phyloP scores from a whole-genome alignment of 2,797 vertebrate genomes.

The Ciconia nigra region DNA sequence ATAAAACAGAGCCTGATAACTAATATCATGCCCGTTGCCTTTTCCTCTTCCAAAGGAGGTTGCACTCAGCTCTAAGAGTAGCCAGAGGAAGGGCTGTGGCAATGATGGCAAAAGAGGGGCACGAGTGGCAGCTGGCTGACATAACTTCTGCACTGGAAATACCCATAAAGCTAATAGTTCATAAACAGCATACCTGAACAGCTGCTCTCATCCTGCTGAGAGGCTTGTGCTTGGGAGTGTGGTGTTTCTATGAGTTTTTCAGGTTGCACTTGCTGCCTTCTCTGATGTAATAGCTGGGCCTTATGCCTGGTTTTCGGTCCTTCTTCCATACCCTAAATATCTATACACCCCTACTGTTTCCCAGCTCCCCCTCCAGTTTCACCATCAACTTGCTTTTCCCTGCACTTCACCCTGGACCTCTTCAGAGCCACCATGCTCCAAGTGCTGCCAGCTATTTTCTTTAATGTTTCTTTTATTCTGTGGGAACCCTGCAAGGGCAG shows the following conservation, averaged over 20 bases:
- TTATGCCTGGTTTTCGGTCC: neutral
- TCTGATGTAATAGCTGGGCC: neutral
- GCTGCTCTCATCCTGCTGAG: neutral
- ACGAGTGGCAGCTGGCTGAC: neutral
- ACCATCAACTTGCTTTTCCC: neutral
- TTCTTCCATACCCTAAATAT: neutral
- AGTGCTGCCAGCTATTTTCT: neutral
- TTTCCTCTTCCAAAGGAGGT: neutral
- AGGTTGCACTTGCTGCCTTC: neutral
- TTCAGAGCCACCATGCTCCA: neutral
- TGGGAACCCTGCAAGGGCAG: neutral
- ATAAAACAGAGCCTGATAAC: neutral
- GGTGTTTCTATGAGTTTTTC: neutral
- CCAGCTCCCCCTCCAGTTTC: neutral
- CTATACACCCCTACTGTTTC: neutral
- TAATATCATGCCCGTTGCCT: neutral
- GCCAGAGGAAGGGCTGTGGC: neutral
- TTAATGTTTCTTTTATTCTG: neutral
- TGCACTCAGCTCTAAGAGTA: neutral
- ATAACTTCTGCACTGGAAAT: neutral
- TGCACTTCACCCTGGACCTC: neutral
- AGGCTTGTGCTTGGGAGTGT: neutral
- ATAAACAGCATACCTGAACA: fast-evolving
- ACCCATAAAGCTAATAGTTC: neutral
- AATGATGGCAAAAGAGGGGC: neutral